Percentiles rank a stretch among this genome's conserved stretches.
Conservation (phyloP, 2,888 invertebrate genomes). For the Drosophila longiperda region DNA sequence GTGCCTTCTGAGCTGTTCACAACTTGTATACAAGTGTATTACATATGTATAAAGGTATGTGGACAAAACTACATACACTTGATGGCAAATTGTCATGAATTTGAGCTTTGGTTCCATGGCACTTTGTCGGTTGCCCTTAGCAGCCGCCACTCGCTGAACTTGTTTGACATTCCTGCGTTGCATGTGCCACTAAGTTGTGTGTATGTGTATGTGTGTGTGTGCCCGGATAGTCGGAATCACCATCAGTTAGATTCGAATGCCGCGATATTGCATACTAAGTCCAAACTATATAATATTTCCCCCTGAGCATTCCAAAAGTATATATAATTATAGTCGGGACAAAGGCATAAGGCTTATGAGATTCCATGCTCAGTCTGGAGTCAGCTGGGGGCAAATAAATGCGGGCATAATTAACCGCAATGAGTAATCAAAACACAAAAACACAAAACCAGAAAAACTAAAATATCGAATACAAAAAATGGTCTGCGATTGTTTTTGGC, state of each 20-base stretch:
- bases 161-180: constrained; percentile 65
- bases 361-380: constrained; percentile 32
- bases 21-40: neutral
- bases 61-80: constrained; percentile 22
- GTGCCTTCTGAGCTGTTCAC: neutral
- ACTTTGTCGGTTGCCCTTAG: constrained; percentile 66
- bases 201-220: neutral
- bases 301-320: constrained; percentile 5
- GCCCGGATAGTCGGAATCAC: constrained; percentile 14
- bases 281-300: constrained; percentile 20
- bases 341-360: constrained; percentile 60
- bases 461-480: constrained; percentile 20
- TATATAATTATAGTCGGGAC: constrained; percentile 15
- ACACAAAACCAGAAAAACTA: neutral
- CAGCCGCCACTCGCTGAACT: constrained; percentile 71
- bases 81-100: constrained; percentile 47
- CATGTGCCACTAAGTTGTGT: neutral
- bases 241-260: constrained; percentile 52
- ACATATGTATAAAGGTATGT: neutral
- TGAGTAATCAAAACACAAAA: constrained; percentile 24
- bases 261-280: constrained; percentile 23
- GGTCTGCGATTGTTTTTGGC: constrained; percentile 33
- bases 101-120: constrained; percentile 26
- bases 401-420: constrained; percentile 68
- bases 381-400: constrained; percentile 44